Evolutionary conservation across 1,140 invertebrate species (phyloP).

Genomic region (Rhagoletis zephyria): DNA sequence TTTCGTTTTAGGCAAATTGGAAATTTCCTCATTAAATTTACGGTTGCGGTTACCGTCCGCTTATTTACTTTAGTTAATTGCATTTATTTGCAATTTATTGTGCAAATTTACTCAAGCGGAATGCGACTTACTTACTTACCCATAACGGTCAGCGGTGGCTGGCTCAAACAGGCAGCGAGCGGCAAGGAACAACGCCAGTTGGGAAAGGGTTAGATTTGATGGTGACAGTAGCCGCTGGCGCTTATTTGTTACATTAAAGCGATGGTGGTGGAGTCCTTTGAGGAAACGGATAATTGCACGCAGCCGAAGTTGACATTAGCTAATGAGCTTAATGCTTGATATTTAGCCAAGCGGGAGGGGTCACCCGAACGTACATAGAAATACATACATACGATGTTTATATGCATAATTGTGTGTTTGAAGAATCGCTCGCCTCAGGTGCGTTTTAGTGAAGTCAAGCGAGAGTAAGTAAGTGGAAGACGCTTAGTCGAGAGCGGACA

Average conservation of each 20-base stretch:
- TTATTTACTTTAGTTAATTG: slow-evolving; percentile 53
- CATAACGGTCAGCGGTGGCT: neutral
- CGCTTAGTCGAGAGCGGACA: neutral
- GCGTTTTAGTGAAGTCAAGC: slow-evolving; percentile 48
- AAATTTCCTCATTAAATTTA: slow-evolving; percentile 37
- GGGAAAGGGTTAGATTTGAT: slow-evolving; percentile 45
- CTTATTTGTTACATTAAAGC: slow-evolving; percentile 25
- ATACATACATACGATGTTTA: neutral
- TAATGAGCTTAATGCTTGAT: slow-evolving; percentile 35
- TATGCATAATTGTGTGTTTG: slow-evolving; percentile 13
- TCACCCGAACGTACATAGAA: too few relatives aligned
- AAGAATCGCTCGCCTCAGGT: slow-evolving; percentile 28
- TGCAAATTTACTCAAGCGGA: slow-evolving; percentile 52
- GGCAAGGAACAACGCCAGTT: neutral
- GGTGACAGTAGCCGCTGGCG: slow-evolving; percentile 42
- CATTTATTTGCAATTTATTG: slow-evolving; percentile 55
- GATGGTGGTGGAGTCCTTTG: neutral
- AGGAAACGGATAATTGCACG: slow-evolving; percentile 10
- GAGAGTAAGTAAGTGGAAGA: neutral
- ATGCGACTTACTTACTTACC: slow-evolving; percentile 5
- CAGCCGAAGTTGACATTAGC: slow-evolving; percentile 47
- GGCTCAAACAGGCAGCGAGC: neutral
- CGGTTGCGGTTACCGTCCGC: slow-evolving; percentile 29
- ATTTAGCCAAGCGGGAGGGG: neutral
- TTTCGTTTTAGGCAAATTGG: slow-evolving; percentile 53